Percentiles rank a stretch among this genome's conserved stretches.
Evolutionary conservation across 2,888 invertebrate species (phyloP).

Genomic region (Cheiracanthium punctorium): DNA sequence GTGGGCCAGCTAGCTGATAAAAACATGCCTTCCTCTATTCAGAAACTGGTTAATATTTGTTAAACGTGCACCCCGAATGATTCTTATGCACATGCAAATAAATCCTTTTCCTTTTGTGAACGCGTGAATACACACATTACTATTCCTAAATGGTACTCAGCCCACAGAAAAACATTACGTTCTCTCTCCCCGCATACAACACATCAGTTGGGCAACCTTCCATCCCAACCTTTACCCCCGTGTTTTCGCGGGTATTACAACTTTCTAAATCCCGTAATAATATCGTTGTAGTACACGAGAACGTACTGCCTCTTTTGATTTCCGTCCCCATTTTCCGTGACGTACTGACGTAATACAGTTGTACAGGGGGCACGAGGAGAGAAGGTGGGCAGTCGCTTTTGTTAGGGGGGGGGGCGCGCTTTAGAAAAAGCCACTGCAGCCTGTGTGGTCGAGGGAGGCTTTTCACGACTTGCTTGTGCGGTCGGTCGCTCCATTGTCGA

Average conservation of each 20-base stretch:
- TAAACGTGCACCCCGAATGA: neutral
- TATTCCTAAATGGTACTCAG: neutral
- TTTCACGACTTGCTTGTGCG: constrained; percentile 9
- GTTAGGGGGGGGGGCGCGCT: constrained; percentile 22
- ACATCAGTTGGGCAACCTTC: neutral
- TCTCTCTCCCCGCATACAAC: too few species aligned
- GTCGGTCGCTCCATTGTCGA: constrained; percentile 32
- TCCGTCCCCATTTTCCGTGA: constrained; percentile 48
- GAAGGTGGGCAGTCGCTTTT: constrained; percentile 26
- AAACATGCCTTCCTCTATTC: neutral
- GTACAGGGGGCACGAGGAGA: constrained; percentile 1
- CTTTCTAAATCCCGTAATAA: constrained; percentile 51
- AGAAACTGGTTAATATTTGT: neutral
- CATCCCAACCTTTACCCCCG: neutral
- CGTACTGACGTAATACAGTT: constrained; percentile 46
- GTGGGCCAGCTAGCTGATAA: neutral
- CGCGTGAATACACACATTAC: neutral
- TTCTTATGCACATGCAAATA: too few species aligned
- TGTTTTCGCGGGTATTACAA: constrained; percentile 1
- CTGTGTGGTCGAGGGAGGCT: constrained; percentile 49
- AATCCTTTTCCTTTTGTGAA: neutral
- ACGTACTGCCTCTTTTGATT: constrained; percentile 31
- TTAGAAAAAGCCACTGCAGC: constrained; percentile 20
- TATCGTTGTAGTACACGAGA: constrained; percentile 24
- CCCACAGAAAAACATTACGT: neutral